phyloP scores from a whole-genome alignment of 2,113 vertebrate genomes.

The Urocolius indicus region DNA sequence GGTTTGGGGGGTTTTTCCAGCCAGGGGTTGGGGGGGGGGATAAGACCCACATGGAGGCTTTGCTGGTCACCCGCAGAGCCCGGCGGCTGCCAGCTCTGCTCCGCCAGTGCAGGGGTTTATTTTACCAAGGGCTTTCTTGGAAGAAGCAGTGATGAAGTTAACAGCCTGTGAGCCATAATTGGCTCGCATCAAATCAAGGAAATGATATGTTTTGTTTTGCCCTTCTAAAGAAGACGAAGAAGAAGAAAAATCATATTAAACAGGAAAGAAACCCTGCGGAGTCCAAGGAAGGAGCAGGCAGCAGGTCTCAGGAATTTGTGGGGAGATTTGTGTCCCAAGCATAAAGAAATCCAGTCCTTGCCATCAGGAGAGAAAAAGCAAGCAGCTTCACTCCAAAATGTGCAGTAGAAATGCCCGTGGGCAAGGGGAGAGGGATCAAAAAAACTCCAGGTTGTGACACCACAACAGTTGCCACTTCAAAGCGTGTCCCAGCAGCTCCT shows the following conservation, averaged over 20 bases:
- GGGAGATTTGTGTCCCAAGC: not conserved
- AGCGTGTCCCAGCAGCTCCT: not conserved
- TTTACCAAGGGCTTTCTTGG: slow-evolving; percentile 65
- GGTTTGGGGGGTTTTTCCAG: not conserved
- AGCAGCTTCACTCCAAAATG: not conserved
- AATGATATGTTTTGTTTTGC: slow-evolving; percentile 60
- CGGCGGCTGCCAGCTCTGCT: slow-evolving; percentile 9
- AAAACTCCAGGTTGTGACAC: not conserved
- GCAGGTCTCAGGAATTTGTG: slow-evolving; percentile 45
- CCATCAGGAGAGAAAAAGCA: not conserved
- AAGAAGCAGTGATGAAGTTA: slow-evolving; percentile 70
- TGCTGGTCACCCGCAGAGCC: not conserved
- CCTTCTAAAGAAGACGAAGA: not conserved
- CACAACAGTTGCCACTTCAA: accelerated
- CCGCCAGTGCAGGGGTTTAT: slow-evolving; percentile 9
- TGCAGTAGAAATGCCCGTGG: not conserved
- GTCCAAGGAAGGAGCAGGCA: slow-evolving; percentile 49
- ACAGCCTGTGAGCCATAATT: slow-evolving; percentile 60
- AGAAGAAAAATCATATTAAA: not conserved
- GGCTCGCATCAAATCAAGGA: slow-evolving; percentile 66
- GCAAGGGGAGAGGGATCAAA: not conserved
- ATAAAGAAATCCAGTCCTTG: not conserved
- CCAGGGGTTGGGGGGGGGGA: not conserved
- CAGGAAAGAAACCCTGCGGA: not conserved
- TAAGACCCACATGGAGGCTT: not conserved